Evolutionary conservation across 2,113 vertebrate species (phyloP), one percentile per base, ranked within the genome.

Genomic region (Oceanites oceanicus): DNA sequence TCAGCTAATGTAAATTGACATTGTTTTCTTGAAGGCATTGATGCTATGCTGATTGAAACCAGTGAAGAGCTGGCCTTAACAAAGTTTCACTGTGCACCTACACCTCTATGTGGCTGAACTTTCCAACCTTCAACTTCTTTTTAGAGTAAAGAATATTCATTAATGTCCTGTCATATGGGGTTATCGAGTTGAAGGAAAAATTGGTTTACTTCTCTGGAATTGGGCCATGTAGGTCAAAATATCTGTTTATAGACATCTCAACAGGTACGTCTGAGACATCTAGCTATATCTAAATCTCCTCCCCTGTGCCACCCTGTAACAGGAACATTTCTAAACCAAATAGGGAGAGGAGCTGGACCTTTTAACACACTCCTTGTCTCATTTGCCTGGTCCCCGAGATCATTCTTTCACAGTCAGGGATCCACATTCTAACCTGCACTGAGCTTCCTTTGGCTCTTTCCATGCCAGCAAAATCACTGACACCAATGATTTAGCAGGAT

Each of bases 401-500:
- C 27, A 68, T 77, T 86, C 29, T 61, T 84, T 80, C 44, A 44
- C 22, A 42, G 17, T 22, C 65, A 65, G 25, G 25, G 40, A 59
- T 88, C 44, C 27, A 38, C 32, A 42, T 77, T 25, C 12, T 81
- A 84, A 90, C 89, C 91, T 63, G 25, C 25, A 29, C 27, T 8
- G 2, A 75, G 44, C 23, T 80, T 77, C 65, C 4, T 0, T 17
- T 78, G 76, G 15, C 34, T 81, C 55, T 76, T 88, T 53, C 47
- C 47, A 45, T 74, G 53, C 22, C 59, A 62, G 62, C 50, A 42
- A 88, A 95, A 86, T 79, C 58, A 76, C 49, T 55, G 79, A 94
- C 22, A 80, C 52, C 55, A 72, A 73, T 81, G 94, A 81, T 93
- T 95, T 80, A 86, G 65, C 12, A 74, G 90, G 96, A 95, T 96